Base-by-base conservation (phyloP, 2,113 vertebrate species). In the Neofelis nebulosa region DNA sequence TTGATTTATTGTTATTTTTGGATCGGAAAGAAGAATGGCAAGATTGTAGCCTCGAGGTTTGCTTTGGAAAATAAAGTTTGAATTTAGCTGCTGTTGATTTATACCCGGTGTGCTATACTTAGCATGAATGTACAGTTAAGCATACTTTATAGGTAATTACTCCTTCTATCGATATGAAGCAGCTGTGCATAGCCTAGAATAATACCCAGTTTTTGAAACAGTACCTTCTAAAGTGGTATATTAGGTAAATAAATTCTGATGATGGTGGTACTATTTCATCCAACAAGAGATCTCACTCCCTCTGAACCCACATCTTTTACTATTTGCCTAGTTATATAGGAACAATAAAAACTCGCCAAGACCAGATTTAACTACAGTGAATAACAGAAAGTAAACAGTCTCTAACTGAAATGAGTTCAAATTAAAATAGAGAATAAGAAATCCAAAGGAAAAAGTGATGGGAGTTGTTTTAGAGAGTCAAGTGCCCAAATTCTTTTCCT, bases 1-100 rank as follows among this genome's bases (percentile, higher is more conserved):
- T 92, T 92, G 79, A 95, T 94, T 92, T 91, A 94, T 78, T 96
- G 95, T 94, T 94, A 78, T 89, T 87, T 97, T 95, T 88, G 86
- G n/a, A 96, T 93, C 76, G 50, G 76, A 98, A 84, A 57, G 68
- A 97, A 97, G 79, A 96, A 85, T 33, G 61, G 87, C 21, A 88
- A 94, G 94, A 92, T 29, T n/a, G 31, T 36, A 92, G 69, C 89
- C 92, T 87, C 15, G 92, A 85, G 69, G n/a, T 82, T 96, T 92
- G 55, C 97, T 84, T 68, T 84, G 61, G 80, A 76, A 95, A 96
- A 81, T 5, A 68, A 89, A 80, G 41, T 76, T 45, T 36, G 89
- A 84, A 73, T 68, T 31, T 41, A 33, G 61, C 93, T 74, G 33
- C 27, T 82, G 80, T 15, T 94, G 94, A 98, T 94, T 96, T 82